Percentiles rank a stretch among this genome's conserved stretches.
phyloP scores from a whole-genome alignment of 2,113 vertebrate species.

The Geothlypis trichas region DNA sequence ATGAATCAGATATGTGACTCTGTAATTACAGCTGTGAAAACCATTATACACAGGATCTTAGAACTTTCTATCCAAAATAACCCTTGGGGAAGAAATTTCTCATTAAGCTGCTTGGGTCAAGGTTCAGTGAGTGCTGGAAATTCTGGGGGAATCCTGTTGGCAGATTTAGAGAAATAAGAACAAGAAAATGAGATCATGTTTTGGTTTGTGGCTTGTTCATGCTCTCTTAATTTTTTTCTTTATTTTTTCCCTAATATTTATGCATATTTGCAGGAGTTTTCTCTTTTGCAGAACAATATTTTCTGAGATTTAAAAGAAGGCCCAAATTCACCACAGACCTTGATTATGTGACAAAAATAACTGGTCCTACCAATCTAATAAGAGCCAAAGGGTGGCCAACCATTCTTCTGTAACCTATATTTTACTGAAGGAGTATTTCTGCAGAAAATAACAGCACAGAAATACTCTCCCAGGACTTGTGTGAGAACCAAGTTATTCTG shows the following conservation, averaged over 20 bases:
- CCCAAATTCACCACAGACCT: background rate
- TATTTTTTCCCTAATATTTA: background rate
- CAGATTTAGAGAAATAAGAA: slow-evolving; percentile 50
- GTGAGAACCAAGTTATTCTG: background rate
- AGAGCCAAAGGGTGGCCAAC: background rate
- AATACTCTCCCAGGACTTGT: background rate
- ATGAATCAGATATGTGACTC: slow-evolving; percentile 12
- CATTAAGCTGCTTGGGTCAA: slow-evolving; percentile 37
- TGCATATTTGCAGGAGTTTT: background rate
- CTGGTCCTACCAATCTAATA: background rate
- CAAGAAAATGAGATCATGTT: background rate
- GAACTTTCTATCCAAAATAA: slow-evolving; percentile 42
- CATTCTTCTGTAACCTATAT: background rate
- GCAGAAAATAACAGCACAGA: background rate
- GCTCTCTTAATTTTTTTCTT: background rate
- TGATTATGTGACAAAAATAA: background rate
- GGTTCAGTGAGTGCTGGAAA: slow-evolving; percentile 24
- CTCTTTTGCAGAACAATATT: background rate
- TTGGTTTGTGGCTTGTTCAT: background rate
- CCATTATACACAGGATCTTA: slow-evolving; percentile 26
- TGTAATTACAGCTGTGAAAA: slow-evolving; percentile 50
- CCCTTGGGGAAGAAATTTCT: slow-evolving; percentile 42
- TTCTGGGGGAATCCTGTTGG: slow-evolving; percentile 54
- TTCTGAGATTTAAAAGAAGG: background rate
- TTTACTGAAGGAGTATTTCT: background rate